These are phyloP conservation scores for Brachycybe producta DNA, from an alignment of 2,888 invertebrate genomes.

Conservation along the genomic window DNA sequence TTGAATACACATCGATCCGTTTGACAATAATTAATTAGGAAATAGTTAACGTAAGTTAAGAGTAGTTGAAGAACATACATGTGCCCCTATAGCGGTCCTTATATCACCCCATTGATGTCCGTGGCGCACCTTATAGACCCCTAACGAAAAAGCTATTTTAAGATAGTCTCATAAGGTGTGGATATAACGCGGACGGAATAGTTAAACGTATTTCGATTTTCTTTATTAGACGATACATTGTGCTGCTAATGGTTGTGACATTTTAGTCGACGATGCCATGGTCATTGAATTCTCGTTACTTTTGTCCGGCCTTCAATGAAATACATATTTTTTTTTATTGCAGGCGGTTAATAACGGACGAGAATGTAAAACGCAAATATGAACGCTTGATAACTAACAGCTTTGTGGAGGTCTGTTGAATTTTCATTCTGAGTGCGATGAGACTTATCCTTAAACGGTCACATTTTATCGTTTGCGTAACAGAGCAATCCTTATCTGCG, in stretches of 20 bases:
- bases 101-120: too few species aligned
- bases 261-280: slow-evolving; percentile 91
- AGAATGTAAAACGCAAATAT: slow-evolving; percentile 80
- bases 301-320: background rate
- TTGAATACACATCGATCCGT: too few species aligned
- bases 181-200: too few species aligned
- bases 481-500: slow-evolving; percentile 88
- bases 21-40: too few species aligned
- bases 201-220: too few species aligned
- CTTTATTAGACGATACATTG: slow-evolving; percentile 75
- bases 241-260: slow-evolving; percentile 93
- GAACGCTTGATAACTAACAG: slow-evolving; percentile 96
- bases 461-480: background rate
- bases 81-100: too few species aligned
- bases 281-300: slow-evolving; percentile 43
- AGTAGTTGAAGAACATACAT: too few species aligned
- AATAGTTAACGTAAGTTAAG: too few species aligned
- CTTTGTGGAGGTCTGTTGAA: slow-evolving; percentile 72
- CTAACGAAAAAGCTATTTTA: too few species aligned
- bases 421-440: background rate
- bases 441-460: background rate
- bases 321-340: slow-evolving; percentile 11
- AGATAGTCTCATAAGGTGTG: too few species aligned
- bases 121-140: too few species aligned
- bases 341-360: slow-evolving; percentile 58